These are phyloP conservation scores for Aphidius ervi DNA, from an alignment of 1,140 invertebrate genomes.

Conservation along the genomic window DNA sequence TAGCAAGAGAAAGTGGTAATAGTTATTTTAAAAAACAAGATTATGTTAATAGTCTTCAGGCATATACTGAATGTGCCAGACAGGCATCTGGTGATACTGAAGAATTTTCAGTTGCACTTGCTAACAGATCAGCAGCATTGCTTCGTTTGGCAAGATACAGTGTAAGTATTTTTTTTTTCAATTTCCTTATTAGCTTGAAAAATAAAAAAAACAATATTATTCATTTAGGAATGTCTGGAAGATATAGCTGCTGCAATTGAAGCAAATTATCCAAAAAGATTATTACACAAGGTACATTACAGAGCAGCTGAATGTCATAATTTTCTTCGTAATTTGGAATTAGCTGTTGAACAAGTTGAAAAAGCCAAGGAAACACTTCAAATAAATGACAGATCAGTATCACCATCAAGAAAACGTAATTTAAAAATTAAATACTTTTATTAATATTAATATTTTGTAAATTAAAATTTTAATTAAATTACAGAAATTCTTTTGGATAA, in stretches of 20 bases:
- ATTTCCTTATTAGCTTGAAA: no score
- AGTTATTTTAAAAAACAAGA: conserved; percentile 41
- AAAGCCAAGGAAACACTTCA: conserved; percentile 24
- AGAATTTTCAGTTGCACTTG: conserved; percentile 44
- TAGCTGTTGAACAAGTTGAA: conserved; percentile 33
- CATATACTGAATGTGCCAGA: conserved; percentile 45
- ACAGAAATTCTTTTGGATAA: conserved; percentile 1
- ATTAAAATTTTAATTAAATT: background rate
- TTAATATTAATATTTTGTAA: conserved; percentile 10
- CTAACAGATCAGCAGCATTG: conserved; percentile 51
- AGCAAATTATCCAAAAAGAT: conserved; percentile 40
- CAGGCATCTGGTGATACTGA: conserved; percentile 38
- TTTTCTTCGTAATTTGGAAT: conserved; percentile 34
- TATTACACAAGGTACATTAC: conserved; percentile 45
- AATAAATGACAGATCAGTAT: no score
- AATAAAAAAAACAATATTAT: conserved; percentile 1
- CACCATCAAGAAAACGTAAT: no score
- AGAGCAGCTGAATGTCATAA: conserved; percentile 42
- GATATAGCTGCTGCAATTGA: conserved; percentile 45
- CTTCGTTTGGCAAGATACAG: conserved; percentile 42
- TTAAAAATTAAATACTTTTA: conserved; percentile 4
- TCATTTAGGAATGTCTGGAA: conserved; percentile 42
- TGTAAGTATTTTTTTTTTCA: conserved; percentile 26
- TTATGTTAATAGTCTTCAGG: conserved; percentile 36
- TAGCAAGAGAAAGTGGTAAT: conserved; percentile 40